Evolutionary conservation across 2,888 invertebrate species (phyloP), one percentile per base, ranked within the genome.

Genomic region (Caenorhabditis auriculariae): DNA sequence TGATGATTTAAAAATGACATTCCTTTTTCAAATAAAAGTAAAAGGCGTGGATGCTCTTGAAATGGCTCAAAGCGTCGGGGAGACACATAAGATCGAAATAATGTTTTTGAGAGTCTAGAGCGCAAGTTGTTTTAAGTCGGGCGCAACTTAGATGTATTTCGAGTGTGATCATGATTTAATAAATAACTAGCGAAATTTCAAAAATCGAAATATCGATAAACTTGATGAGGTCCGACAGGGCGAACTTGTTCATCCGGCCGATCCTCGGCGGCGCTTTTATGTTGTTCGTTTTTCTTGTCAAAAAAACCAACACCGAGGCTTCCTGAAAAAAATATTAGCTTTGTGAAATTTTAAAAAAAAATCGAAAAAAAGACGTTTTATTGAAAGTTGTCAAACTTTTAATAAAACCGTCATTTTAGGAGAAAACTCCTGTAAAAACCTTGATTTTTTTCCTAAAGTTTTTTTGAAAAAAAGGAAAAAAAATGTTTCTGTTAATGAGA

Each of bases 201-300:
- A n/a, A n/a, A n/a, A n/a, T n/a, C n/a, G n/a, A n/a, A n/a, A n/a
- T n/a, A 42, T 17, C 24, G 48, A 54, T 64, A 41, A 46, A 76
- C 61, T 69, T 68, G 42, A 78, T 66, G 24, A 79, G 48, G 56
- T 80, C 79, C 24, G 64, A 48, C 24, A 79, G 63, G 1, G 73
- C 66, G 37, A 78, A 73, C 39, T 77, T 71, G 57, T 76, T 77
- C 48, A 72, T 61, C 27, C 76, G 59, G n/a, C 79, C 79, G 21
- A 79, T 58, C 44, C 77, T 62, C 5, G 79, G 73, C 41, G 76
- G 72, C 5, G 78, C 79, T 47, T 78, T 78, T 19, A 78, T 68
- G 54, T 79, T 79, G 44, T 53, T 54, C 53, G 75, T 75, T 45
- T 72, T 75, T n/a, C n/a, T n/a, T 6, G 28, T 41, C 28, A 75